Percentiles rank a stretch among this genome's conserved stretches.
phyloP scores from a whole-genome alignment of 2,888 invertebrate species.

The Achlya flavicornis region DNA sequence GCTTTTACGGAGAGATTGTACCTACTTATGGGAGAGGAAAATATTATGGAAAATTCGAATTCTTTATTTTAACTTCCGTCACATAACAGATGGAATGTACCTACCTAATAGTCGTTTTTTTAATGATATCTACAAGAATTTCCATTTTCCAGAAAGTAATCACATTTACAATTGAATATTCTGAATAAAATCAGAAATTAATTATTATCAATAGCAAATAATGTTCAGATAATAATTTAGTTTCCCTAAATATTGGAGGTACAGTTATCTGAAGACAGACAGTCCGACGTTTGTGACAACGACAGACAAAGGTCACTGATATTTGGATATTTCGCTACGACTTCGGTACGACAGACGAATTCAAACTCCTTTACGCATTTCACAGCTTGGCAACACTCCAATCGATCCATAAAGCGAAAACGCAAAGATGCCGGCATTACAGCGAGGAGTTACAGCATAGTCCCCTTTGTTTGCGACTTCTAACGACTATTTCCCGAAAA shows the following conservation, averaged over 20 bases:
- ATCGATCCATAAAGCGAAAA: constrained; percentile 34
- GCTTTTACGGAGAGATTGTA: background rate
- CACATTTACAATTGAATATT: no score
- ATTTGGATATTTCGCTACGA: constrained; percentile 17
- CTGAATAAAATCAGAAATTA: background rate
- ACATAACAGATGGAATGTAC: background rate
- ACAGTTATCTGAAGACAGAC: background rate
- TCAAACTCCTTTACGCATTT: constrained; percentile 45
- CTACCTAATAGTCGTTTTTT: background rate
- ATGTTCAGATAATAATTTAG: no score
- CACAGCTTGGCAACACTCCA: constrained; percentile 46
- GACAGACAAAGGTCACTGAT: constrained; percentile 12
- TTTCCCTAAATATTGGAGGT: background rate
- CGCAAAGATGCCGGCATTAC: constrained; percentile 32
- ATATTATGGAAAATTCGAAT: background rate
- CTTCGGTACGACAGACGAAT: constrained; percentile 30
- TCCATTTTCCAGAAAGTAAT: background rate
- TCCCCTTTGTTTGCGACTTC: constrained; percentile 45
- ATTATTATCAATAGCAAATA: no score
- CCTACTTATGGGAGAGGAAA: constrained; percentile 11
- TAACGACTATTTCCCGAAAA: constrained; percentile 31
- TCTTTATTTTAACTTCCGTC: background rate
- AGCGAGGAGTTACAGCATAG: constrained; percentile 42
- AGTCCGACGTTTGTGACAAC: background rate
- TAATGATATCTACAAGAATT: background rate